A percentile compares a stretch with the other conserved stretches of the same genome.
Evolutionary conservation across 2,888 invertebrate genomes (phyloP).

Genomic region (Rhopalosiphum nymphaeae): DNA sequence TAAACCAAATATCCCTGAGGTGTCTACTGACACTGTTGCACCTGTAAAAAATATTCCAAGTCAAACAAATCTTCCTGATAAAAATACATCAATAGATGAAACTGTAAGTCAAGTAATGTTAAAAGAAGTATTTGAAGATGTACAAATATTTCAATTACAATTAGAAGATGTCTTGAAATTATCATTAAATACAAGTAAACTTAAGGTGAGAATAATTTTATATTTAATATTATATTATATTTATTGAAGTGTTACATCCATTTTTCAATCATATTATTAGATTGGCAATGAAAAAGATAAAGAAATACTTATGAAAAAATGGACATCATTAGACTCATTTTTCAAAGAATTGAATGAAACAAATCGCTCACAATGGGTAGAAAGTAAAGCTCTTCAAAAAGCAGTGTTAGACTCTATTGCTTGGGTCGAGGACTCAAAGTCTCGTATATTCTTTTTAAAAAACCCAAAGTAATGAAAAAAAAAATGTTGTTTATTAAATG

Average conservation of each 20-base stretch:
- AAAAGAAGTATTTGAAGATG: conserved; percentile 53
- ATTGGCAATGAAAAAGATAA: conserved; percentile 75
- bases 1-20: conserved; percentile 17
- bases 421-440: conserved; percentile 75
- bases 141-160: conserved; percentile 45
- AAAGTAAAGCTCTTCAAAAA: conserved; percentile 74
- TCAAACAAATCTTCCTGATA: conserved; percentile 30
- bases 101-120: conserved; percentile 40
- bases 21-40: conserved; percentile 15
- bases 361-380: conserved; percentile 74
- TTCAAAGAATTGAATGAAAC: conserved; percentile 76
- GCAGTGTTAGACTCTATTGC: conserved; percentile 73
- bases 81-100: conserved; percentile 46
- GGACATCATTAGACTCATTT: conserved; percentile 75
- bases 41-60: conserved; percentile 26
- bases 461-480: conserved; percentile 68
- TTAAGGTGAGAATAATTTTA: conserved; percentile 45
- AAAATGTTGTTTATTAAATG: neutral
- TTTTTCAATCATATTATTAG: conserved; percentile 67
- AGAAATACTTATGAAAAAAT: conserved; percentile 72
- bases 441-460: conserved; percentile 69
- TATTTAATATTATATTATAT: neutral
- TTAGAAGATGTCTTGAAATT: conserved; percentile 48
- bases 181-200: conserved; percentile 43
- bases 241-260: neutral